phyloP scores from a whole-genome alignment of 64 coral and sea anemone genomes.

The Stylophora pistillata region DNA sequence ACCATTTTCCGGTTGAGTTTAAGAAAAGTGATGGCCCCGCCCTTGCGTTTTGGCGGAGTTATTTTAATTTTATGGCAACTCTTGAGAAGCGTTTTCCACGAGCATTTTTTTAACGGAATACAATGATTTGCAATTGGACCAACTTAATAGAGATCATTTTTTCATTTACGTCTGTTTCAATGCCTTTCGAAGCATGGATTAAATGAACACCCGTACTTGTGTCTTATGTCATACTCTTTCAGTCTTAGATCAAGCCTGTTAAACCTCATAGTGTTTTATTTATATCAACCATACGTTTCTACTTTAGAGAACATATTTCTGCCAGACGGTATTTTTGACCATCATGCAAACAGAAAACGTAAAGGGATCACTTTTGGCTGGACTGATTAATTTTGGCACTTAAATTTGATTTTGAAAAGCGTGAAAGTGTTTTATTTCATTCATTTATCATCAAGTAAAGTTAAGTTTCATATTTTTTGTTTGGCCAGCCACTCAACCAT shows the following conservation, averaged over 20 bases:
- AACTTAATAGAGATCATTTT: neutral
- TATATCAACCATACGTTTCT: no score
- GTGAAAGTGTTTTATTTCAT: no score
- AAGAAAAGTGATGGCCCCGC: neutral
- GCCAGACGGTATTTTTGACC: neutral
- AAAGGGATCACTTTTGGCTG: neutral
- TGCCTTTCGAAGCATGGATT: neutral
- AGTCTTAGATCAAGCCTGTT: no score
- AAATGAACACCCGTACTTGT: neutral
- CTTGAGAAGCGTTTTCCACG: neutral
- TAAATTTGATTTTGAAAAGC: neutral
- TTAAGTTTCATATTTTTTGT: neutral
- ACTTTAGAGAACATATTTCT: no score
- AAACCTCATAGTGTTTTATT: no score
- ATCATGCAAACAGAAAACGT: neutral
- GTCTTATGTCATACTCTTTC: neutral
- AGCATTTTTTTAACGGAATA: neutral
- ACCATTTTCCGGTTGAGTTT: neutral
- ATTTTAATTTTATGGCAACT: neutral
- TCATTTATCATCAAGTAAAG: neutral
- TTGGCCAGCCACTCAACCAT: slow-evolving; percentile 2
- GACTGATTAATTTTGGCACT: neutral
- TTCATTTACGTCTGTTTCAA: neutral
- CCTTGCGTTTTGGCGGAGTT: neutral
- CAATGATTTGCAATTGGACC: neutral